Base-by-base conservation (phyloP, 2,113 vertebrate species). In the Myodes glareolus region DNA sequence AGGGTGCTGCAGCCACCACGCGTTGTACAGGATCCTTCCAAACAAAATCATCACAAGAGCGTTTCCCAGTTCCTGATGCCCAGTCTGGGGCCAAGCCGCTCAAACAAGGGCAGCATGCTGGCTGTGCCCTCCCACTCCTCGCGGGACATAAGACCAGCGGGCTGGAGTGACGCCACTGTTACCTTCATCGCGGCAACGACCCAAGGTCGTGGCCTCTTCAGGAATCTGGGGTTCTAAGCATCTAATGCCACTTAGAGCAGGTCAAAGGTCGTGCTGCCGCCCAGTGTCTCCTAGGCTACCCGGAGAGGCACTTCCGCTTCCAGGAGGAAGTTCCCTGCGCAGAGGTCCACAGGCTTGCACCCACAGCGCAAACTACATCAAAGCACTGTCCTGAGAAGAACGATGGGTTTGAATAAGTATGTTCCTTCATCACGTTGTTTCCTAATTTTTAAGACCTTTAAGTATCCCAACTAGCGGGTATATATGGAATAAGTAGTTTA, bases 1-100 rank as follows among this genome's bases (percentile, higher is more conserved):
- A 96, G 75, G 98, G 91, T 63, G 98, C 97, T 87, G 98, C 98
- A 0, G 98, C 97, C 96, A 98, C 96, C 82, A 97, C 97, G 94
- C 99, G 99, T 76, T 98, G 98, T 63, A 95, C 98, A 96, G 97
- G 96, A 94, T 99, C 99, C 98, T 99, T 98, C 67, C 97, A 98
- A 90, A 96, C 47, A 95, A 91, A 98, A 77, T 1, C 76, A 81
- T 11, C 70, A 6, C 39, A 86, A 86, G 8, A 33, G 1, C 14
- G 33, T 29, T 45, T 2, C 3, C 55, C 25, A 11, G 12, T 2
- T 33, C 19, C 29, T 42, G 14, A 33, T 0, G 12, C 63, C 1
- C 84, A 27, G 81, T 16, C 39, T 4, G 82, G 55, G 61, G 39
- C 63, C 61, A 5, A 31, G 29, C 42, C 17, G 31, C 17, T 55